These are phyloP conservation scores for Hypselothyrea guttata DNA, from an alignment of 2,888 invertebrate species.

Conservation along the genomic window DNA sequence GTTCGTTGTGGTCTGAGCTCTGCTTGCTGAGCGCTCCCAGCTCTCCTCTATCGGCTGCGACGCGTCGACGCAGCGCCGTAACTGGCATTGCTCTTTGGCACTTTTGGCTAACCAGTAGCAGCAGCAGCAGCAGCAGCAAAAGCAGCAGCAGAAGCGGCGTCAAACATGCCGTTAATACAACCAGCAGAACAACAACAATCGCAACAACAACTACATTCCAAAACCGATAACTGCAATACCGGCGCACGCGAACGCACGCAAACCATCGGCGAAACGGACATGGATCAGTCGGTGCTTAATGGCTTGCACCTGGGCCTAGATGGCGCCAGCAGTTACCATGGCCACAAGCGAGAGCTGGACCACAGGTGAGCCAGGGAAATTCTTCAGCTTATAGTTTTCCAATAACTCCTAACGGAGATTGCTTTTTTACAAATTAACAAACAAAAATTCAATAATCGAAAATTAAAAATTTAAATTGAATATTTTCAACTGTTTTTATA, in stretches of 20 bases:
- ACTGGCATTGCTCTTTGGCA: constrained; percentile 51
- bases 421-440: neutral
- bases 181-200: constrained; percentile 22
- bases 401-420: too few relatives aligned
- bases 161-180: constrained; percentile 13
- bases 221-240: constrained; percentile 13
- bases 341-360: constrained; percentile 79
- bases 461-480: too few relatives aligned
- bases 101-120: constrained; percentile 53
- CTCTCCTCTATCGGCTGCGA: constrained; percentile 39
- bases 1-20: constrained; percentile 37
- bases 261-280: constrained; percentile 73
- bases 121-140: constrained; percentile 23
- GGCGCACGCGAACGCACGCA: constrained; percentile 49
- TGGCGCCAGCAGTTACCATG: constrained; percentile 59
- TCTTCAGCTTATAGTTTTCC: too few relatives aligned
- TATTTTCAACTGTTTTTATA: too few relatives aligned
- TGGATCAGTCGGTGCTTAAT: constrained; percentile 77
- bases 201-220: constrained; percentile 38
- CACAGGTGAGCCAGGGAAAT: constrained; percentile 78
- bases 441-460: too few relatives aligned
- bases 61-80: constrained; percentile 28
- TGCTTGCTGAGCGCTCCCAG: constrained; percentile 41
- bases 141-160: constrained; percentile 16
- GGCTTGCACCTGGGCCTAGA: constrained; percentile 52